phyloP scores from a whole-genome alignment of 2,113 vertebrate species.

The Oryctolagus cuniculus region mOryCun1.1 NC_091445.1:76746501-76747000 shows the following conservation, averaged over 20 bases:
- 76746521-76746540: constrained; percentile 5
- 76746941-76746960: no score
- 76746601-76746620: not conserved
- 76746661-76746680: not conserved
- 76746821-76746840: no score
- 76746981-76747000: no score
- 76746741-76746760: not conserved
- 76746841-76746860: no score
- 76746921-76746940: no score
- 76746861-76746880: no score
- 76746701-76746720: not conserved
- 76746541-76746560: not conserved
- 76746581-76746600: not conserved
- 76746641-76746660: not conserved
- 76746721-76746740: not conserved
- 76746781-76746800: no score
- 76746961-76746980: no score
- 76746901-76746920: no score
- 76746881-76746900: no score
- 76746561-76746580: not conserved
- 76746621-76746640: not conserved
- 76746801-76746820: no score
- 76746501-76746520: not conserved
- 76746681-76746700: not conserved
- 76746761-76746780: no score